Percentiles rank a stretch among this genome's conserved stretches.
These are phyloP conservation scores for Siniperca undulata DNA, from an alignment of 2,797 vertebrate genomes.

Conservation along the genomic window DNA sequence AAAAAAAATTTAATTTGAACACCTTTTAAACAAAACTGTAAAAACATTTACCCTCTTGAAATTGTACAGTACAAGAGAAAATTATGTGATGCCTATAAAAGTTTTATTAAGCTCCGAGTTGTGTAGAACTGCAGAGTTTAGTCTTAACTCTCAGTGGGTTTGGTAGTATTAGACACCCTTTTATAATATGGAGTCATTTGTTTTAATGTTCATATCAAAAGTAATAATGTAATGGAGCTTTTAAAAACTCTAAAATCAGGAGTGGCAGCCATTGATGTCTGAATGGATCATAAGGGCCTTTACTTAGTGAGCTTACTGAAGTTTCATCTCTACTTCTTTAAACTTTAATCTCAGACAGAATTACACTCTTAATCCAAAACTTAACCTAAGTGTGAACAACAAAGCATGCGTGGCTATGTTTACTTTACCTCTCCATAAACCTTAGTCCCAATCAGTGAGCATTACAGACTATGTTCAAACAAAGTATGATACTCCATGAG, in stretches of 20 bases:
- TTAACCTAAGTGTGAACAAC: neutral
- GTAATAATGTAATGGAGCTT: conserved; percentile 2
- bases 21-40: neutral
- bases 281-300: neutral
- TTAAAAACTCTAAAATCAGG: neutral
- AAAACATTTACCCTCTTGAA: neutral
- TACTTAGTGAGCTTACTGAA: neutral
- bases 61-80: neutral
- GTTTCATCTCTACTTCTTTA: conserved; percentile 9
- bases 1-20: neutral
- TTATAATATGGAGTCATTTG: neutral
- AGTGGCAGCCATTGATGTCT: neutral
- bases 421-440: neutral
- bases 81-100: neutral
- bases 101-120: neutral
- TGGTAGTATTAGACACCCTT: neutral
- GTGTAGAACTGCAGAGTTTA: neutral
- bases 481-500: neutral
- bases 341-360: conserved; percentile 2
- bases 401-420: neutral
- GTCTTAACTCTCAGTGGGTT: neutral
- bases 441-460: neutral
- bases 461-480: neutral
- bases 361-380: conserved; percentile 4
- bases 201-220: conserved; percentile 13